Evolutionary conservation across 2,113 vertebrate species (phyloP).

Genomic region (Balaeniceps rex): DNA sequence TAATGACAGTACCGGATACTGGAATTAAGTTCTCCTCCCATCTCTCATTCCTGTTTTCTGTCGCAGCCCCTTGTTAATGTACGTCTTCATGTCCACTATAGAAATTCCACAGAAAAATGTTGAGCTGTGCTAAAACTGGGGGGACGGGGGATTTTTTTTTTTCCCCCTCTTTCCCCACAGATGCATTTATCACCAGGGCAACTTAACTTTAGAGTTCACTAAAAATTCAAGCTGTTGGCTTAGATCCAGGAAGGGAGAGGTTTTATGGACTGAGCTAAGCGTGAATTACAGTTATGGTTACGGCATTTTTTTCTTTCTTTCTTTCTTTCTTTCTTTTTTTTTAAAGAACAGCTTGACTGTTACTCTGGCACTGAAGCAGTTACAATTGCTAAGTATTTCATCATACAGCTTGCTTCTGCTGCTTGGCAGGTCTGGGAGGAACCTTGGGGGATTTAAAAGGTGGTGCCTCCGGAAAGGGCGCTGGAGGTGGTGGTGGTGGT

Average conservation of each 20-base stretch:
- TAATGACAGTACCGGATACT: not conserved
- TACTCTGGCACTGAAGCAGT: not conserved
- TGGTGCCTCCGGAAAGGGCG: not conserved
- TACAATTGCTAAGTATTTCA: not conserved
- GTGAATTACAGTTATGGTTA: constrained; percentile 32
- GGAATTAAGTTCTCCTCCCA: not conserved
- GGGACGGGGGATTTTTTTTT: not conserved
- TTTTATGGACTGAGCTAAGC: constrained; percentile 57
- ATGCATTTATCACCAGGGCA: constrained; percentile 45
- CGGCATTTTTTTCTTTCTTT: too few relatives aligned
- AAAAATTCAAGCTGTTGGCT: constrained; percentile 31
- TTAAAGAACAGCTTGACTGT: not conserved
- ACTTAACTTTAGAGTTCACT: constrained; percentile 12
- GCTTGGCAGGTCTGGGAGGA: not conserved
- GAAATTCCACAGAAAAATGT: not conserved
- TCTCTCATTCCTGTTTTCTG: not conserved
- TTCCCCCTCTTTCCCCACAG: not conserved
- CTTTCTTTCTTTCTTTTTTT: not conserved
- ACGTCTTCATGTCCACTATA: not conserved
- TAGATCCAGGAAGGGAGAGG: constrained; percentile 28
- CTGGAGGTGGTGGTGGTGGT: not conserved
- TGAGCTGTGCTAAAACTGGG: not conserved
- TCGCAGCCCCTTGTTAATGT: not conserved
- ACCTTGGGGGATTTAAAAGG: not conserved
- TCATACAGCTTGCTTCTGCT: not conserved